Evolutionary conservation across 2,113 vertebrate species (phyloP).

Genomic region (Ardeotis arabs): DNA sequence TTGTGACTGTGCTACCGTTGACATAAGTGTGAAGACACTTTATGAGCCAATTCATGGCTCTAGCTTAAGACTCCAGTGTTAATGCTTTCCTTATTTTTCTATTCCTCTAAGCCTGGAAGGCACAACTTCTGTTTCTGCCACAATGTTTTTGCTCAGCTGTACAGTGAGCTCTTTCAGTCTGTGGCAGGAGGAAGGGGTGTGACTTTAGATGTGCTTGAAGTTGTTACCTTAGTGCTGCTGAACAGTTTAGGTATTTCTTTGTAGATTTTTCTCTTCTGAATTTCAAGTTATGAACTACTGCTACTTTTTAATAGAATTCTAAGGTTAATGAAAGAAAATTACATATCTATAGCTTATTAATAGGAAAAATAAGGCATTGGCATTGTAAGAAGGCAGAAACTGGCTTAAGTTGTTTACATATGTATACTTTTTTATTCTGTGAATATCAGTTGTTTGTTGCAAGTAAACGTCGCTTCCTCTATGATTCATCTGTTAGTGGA

Average conservation of each 20-base stretch:
- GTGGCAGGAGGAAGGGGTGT: fast-evolving
- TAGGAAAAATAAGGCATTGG: neutral
- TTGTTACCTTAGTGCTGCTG: neutral
- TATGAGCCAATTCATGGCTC: neutral
- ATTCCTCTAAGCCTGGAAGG: neutral
- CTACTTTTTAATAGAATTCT: neutral
- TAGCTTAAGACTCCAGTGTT: neutral
- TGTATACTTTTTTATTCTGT: fast-evolving
- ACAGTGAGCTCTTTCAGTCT: fast-evolving
- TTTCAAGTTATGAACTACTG: neutral
- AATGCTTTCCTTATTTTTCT: fast-evolving
- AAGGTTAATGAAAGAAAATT: neutral
- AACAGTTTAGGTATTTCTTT: fast-evolving
- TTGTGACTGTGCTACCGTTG: neutral
- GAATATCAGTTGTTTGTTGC: neutral
- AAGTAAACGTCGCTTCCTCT: fast-evolving
- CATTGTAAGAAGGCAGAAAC: neutral
- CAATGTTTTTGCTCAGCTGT: fast-evolving
- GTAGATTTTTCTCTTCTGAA: neutral
- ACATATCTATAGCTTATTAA: neutral
- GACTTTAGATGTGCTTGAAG: fast-evolving
- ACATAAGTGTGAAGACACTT: neutral
- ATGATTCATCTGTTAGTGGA: neutral
- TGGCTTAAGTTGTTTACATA: fast-evolving
- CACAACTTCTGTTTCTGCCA: fast-evolving